Percentiles rank a stretch among this genome's conserved stretches.
Conservation (phyloP, 2,797 vertebrate genomes). For the Muraenolepis orangiensis region DNA sequence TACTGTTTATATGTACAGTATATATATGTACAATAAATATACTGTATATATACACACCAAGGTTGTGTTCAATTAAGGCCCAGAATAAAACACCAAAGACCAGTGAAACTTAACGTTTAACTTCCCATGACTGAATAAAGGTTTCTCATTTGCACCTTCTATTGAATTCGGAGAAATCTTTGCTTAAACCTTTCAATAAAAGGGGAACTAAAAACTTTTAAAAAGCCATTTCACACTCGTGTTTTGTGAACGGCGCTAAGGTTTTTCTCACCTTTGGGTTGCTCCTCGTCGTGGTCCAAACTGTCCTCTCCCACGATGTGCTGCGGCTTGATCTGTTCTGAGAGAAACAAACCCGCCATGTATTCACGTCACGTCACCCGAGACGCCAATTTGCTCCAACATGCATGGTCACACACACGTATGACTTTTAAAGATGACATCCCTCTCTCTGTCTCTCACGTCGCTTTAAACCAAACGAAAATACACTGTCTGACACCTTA, state of each 20-base stretch:
- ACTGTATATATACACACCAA: too few relatives aligned
- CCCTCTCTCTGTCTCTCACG: too few relatives aligned
- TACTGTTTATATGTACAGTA: too few relatives aligned
- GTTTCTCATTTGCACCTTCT: neutral
- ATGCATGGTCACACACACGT: neutral
- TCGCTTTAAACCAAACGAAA: neutral
- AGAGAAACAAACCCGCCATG: slow-evolving; percentile 37
- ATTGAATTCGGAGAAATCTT: neutral
- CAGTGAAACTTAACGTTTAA: neutral
- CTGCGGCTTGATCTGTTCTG: slow-evolving; percentile 90
- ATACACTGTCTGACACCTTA: neutral
- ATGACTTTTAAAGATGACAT: neutral
- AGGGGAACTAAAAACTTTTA: too few relatives aligned
- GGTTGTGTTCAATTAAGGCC: too few relatives aligned
- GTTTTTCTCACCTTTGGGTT: slow-evolving; percentile 81
- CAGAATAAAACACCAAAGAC: neutral
- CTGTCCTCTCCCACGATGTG: slow-evolving; percentile 90
- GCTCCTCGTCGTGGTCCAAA: slow-evolving; percentile 88
- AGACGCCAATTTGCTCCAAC: neutral
- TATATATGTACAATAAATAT: too few relatives aligned
- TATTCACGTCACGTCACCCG: too few relatives aligned
- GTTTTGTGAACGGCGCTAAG: neutral
- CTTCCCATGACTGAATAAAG: neutral
- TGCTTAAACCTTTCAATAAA: neutral
- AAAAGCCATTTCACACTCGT: neutral